These are phyloP conservation scores for Gavia stellata DNA, from an alignment of 2,113 vertebrate species.

Conservation along the genomic window DNA sequence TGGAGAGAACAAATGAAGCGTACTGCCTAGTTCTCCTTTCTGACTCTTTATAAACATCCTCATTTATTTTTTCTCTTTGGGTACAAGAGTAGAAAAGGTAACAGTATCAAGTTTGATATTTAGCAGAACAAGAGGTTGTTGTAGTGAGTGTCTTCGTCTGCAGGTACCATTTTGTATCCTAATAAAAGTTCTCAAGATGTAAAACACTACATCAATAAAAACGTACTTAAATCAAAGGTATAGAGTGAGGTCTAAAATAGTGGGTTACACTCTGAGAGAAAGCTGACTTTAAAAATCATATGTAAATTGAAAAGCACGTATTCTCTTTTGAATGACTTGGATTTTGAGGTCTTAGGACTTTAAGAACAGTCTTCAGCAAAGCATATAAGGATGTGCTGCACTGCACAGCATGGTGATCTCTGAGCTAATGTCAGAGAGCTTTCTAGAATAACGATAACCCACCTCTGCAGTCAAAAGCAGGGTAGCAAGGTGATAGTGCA, in stretches of 20 bases:
- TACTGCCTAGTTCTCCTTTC: background rate
- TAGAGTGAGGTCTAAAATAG: background rate
- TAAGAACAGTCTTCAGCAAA: background rate
- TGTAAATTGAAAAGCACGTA: background rate
- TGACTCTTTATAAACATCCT: background rate
- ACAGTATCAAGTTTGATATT: background rate
- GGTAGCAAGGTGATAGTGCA: background rate
- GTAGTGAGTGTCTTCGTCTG: background rate
- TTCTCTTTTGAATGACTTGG: background rate
- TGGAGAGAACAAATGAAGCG: background rate
- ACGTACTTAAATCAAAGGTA: background rate
- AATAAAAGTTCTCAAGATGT: background rate
- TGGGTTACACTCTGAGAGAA: background rate
- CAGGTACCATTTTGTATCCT: background rate
- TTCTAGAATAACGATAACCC: no score
- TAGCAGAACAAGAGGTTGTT: background rate
- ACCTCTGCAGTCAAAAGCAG: background rate
- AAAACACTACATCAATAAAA: background rate
- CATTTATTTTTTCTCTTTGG: background rate
- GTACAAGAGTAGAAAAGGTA: background rate
- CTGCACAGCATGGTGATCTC: background rate
- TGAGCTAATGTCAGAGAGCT: fast-evolving
- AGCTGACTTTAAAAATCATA: background rate
- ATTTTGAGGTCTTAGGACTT: background rate
- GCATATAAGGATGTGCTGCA: background rate